Percentiles rank a stretch among this genome's conserved stretches.
Evolutionary conservation across 2,113 vertebrate species (phyloP).

Genomic region (Cairina moschata): DNA sequence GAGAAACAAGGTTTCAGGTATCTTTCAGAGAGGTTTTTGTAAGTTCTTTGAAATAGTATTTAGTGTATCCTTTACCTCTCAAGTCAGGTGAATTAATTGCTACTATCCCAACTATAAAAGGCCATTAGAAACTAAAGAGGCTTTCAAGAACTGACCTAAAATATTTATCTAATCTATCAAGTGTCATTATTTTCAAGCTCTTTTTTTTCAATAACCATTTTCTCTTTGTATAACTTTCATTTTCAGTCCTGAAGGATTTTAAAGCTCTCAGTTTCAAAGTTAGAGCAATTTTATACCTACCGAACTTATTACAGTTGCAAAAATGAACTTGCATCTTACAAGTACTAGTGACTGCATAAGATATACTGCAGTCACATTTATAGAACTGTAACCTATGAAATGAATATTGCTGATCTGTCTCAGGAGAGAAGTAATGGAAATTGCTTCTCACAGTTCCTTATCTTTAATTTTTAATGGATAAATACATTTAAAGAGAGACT

Average conservation of each 20-base stretch:
- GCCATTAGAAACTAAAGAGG: neutral
- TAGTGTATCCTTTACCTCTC: neutral
- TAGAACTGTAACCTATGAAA: neutral
- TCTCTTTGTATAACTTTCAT: neutral
- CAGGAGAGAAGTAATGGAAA: neutral
- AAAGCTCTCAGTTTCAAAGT: neutral
- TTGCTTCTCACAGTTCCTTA: neutral
- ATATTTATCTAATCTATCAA: neutral
- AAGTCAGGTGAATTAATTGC: neutral
- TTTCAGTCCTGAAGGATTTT: neutral
- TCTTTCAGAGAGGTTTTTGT: neutral
- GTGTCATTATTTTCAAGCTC: neutral
- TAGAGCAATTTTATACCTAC: neutral
- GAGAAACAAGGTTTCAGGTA: neutral
- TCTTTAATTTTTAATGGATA: neutral
- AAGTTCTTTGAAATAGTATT: neutral
- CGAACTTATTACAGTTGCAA: neutral
- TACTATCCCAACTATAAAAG: neutral
- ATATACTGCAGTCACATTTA: neutral
- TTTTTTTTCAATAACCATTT: neutral
- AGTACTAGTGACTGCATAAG: neutral
- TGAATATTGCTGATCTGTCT: neutral
- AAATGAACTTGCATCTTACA: neutral
- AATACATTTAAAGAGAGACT: neutral
- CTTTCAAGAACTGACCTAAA: neutral